Conservation (phyloP, 2,888 invertebrate species). For the Helleia helle region DNA sequence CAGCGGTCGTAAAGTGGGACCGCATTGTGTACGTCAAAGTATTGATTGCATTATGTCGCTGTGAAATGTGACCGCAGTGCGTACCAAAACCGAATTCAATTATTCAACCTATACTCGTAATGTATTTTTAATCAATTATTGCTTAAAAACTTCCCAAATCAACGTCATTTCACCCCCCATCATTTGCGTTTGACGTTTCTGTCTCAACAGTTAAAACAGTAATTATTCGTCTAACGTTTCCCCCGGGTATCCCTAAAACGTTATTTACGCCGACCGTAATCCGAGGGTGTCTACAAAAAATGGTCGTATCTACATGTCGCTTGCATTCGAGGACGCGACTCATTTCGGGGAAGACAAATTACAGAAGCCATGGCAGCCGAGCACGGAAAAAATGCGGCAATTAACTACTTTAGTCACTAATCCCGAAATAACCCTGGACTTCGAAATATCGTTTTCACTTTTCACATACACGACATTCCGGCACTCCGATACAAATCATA, state of each 20-base stretch:
- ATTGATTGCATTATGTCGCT: conserved; percentile 47
- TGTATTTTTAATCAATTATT: conserved; percentile 33
- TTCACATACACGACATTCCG: conserved; percentile 12
- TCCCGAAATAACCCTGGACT: conserved; percentile 49
- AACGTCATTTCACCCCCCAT: conserved; percentile 43
- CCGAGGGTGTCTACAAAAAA: conserved; percentile 51
- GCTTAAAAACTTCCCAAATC: conserved; percentile 26
- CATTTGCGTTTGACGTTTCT: conserved; percentile 63
- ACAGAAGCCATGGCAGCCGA: conserved; percentile 59
- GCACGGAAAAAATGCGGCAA: conserved; percentile 68
- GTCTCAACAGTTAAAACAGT: conserved; percentile 66
- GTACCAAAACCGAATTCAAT: conserved; percentile 36
- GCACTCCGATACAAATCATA: conserved; percentile 10
- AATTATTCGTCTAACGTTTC: conserved; percentile 71
- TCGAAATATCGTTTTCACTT: conserved; percentile 13
- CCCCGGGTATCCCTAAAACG: conserved; percentile 64
- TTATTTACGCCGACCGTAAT: conserved; percentile 66
- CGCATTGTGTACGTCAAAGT: conserved; percentile 47
- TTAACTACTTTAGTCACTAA: conserved; percentile 49
- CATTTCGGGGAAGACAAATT: conserved; percentile 74
- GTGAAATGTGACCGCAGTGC: conserved; percentile 37
- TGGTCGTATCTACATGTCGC: conserved; percentile 59
- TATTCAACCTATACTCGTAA: conserved; percentile 30
- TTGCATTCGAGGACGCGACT: conserved; percentile 70
- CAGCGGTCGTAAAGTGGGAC: conserved; percentile 42